phyloP scores from a whole-genome alignment of 2,888 invertebrate genomes.

The Drosophila pseudotalamancana region DNA sequence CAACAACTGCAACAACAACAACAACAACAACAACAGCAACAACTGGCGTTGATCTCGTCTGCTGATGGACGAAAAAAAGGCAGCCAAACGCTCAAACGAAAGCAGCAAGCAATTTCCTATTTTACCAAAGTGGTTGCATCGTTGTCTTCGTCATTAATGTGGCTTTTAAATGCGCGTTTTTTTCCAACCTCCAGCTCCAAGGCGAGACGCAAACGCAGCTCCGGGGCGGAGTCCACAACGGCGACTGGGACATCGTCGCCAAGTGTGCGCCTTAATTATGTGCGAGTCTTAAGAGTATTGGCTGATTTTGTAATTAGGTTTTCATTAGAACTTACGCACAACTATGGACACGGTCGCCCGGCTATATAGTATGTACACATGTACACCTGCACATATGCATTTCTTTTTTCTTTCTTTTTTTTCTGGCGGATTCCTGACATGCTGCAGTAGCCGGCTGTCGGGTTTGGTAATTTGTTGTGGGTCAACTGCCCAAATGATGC shows the following conservation, averaged over 20 bases:
- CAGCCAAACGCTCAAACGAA: slow-evolving; percentile 75
- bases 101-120: slow-evolving; percentile 80
- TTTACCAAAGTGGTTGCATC: slow-evolving; percentile 81
- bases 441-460: slow-evolving; percentile 1
- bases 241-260: slow-evolving; percentile 47
- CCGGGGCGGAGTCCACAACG: not conserved
- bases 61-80: slow-evolving; percentile 55
- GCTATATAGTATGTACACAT: slow-evolving; percentile 2
- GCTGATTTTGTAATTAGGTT: slow-evolving; percentile 81
- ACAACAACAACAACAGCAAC: no score
- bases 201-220: slow-evolving; percentile 23
- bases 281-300: slow-evolving; percentile 81
- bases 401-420: not conserved
- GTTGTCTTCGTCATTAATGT: slow-evolving; percentile 77
- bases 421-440: slow-evolving; percentile 39
- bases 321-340: slow-evolving; percentile 77
- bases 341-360: slow-evolving; percentile 60
- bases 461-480: slow-evolving; percentile 53
- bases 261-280: slow-evolving; percentile 82
- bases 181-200: slow-evolving; percentile 28
- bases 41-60: slow-evolving; percentile 59
- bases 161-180: slow-evolving; percentile 83
- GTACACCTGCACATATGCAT: not conserved
- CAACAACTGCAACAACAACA: no score
- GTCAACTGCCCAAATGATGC: slow-evolving; percentile 64